Base-by-base conservation (phyloP, 2,888 invertebrate species). In the Allacma fusca region DNA sequence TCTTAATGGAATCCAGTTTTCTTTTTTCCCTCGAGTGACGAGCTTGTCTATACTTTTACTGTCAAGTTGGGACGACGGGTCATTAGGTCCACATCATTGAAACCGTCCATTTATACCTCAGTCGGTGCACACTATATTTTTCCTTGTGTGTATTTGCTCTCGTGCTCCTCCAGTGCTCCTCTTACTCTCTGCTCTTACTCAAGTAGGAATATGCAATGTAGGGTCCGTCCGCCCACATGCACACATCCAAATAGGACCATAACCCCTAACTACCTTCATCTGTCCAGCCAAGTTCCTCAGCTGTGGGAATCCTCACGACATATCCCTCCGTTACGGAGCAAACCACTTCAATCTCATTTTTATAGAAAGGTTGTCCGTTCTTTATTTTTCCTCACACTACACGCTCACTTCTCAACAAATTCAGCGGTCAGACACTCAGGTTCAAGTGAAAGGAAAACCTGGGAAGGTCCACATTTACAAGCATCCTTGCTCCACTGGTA, bases 61-160 rank as follows among this genome's bases (percentile, higher is more conserved):
- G 71, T 71, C 57, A 50, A 70, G 70, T 50, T 57, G 26, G 16
- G 71, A 26, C 71, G 21, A 57, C n/a, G 71, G 57, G 26, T 71
- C 71, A 71, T 71, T 57, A 71, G 28, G 71, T 71, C 28, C 71
- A 71, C 71, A 57, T 57, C 71, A 70, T 43, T 44, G 43, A 26
- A 26, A 26, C 21, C 34, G 4, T 40, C 43, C 68, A 40, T 34
- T 40, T 40, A 40, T 40, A 34, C 43, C 68, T 68, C 68, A 1
- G 9, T 21, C 16, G 26, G 2, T 67, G 28, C 29, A 67, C 34
- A 68, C 50, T 50, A n/a, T 16, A 16, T 50, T 50, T 50, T n/a
- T 50, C 16, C n/a, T 13, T 40, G 7, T 13, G 5, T 40, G 7
- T 40, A 40, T 13, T 40, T 40, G 40, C 50, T 4, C 16, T 50